Conservation (phyloP, 2,113 vertebrate genomes). For the Cettia cetti region DNA sequence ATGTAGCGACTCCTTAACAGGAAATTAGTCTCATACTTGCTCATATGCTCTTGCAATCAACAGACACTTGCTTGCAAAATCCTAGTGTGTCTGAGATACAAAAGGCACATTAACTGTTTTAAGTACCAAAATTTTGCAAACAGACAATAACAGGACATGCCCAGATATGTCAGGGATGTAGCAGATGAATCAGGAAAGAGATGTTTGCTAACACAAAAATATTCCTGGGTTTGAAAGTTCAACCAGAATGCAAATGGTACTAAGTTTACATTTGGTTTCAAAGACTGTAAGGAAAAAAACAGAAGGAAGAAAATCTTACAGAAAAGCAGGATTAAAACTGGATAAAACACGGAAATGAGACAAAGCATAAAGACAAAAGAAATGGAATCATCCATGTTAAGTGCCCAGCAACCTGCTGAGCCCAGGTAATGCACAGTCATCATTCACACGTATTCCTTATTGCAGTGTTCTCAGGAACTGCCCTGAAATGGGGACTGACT, state of each 20-base stretch:
- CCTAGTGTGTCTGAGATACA: conserved; percentile 14
- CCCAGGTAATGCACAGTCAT: background rate
- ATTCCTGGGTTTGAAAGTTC: conserved; percentile 42
- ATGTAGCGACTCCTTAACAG: conserved; percentile 61
- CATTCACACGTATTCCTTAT: background rate
- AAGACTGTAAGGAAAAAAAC: background rate
- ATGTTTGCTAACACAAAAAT: background rate
- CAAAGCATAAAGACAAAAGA: background rate
- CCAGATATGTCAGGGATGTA: background rate
- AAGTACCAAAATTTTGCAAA: background rate
- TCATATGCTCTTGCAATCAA: conserved; percentile 32
- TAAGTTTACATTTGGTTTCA: background rate
- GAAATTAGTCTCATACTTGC: conserved; percentile 53
- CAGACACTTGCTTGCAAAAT: conserved; percentile 54
- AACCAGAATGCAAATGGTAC: background rate
- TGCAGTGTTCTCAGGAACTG: background rate
- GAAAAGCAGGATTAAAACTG: background rate
- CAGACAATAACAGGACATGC: background rate
- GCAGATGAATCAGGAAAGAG: conserved; percentile 2
- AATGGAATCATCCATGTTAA: background rate
- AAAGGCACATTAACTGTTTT: conserved; percentile 15
- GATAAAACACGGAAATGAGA: background rate
- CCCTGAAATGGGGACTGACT: background rate
- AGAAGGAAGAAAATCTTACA: background rate
- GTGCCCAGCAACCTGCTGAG: background rate